Conservation (phyloP, 1,140 invertebrate genomes). For the Pemphigus obesinymphae region DNA sequence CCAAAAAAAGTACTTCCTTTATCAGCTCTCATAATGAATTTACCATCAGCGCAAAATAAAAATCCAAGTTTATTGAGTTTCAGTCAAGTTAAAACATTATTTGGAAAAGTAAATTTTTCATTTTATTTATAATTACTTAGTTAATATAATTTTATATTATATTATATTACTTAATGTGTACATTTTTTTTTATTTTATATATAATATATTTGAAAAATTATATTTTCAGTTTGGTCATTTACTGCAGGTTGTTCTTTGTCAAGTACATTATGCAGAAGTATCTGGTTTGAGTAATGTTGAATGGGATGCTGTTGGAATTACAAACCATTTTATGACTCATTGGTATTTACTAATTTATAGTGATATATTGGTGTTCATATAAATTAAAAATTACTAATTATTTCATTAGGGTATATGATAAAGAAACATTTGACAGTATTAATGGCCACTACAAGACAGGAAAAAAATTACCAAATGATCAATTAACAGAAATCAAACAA, state of each 20-base stretch:
- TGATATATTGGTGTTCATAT: not conserved
- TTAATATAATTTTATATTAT: no score
- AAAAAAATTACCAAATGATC: conserved; percentile 63
- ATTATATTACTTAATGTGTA: no score
- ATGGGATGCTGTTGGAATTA: conserved; percentile 81
- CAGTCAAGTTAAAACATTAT: conserved; percentile 69
- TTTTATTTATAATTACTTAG: not conserved
- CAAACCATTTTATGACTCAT: conserved; percentile 72
- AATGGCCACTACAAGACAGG: conserved; percentile 69
- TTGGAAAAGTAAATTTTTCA: conserved; percentile 38
- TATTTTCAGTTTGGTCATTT: conserved; percentile 73
- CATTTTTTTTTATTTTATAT: no score
- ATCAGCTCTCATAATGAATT: conserved; percentile 36
- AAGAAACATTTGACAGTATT: conserved; percentile 62
- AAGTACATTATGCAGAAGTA: conserved; percentile 74
- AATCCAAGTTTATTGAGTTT: conserved; percentile 69
- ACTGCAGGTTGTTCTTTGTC: conserved; percentile 75
- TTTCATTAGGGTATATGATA: conserved; percentile 60
- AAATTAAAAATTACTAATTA: conserved; percentile 7
- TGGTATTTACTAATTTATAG: conserved; percentile 59
- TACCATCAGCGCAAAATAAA: conserved; percentile 56
- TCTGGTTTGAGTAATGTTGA: conserved; percentile 80
- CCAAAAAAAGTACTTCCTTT: conserved; percentile 41
- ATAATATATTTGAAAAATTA: conserved; percentile 10
- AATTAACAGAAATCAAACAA: conserved; percentile 60